Evolutionary conservation across 2,797 vertebrate genomes (phyloP), one percentile per base, ranked within the genome.

Genomic region (Lepilemur ruficaudatus): DNA sequence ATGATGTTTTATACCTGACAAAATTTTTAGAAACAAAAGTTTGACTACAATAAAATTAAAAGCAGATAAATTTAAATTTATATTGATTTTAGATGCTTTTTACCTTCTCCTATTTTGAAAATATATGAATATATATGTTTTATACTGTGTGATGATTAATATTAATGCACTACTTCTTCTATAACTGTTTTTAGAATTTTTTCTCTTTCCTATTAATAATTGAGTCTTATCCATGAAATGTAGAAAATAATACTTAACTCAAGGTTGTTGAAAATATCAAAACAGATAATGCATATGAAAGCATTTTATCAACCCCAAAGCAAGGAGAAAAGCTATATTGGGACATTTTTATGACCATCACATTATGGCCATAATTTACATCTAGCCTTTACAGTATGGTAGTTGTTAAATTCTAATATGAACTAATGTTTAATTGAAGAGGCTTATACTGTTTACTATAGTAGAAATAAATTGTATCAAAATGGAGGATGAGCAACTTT

Each of bases 1-100:
- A 23, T 43, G 4, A 18, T 63, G 35, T 46, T 88, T 91, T 91
- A 82, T 0, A 69, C 20, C 4, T 75, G 25, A 89, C 4, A 35
- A 50, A 9, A 32, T 13, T 65, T 80, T 92, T 85, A 57, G 7
- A 94, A 89, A n/a, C 38, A 55, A 72, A 85, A 81, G 79, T 55
- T 92, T 80, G 7, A 86, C 25, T 10, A 89, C 11, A 55, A 23
- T 95, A 70, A 89, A 94, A 75, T 92, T 78, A 88, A 75, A 65
- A 81, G 30, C 15, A 82, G 5, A 93, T 43, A 2, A 69, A 15
- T 84, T 86, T 86, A 2, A 63, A 15, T 84, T 83, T 86, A 76
- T 5, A 59, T 32, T 55, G 67, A 92, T 83, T 86, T 28, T 84
- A 83, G 1, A 59, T 82, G 2, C 2, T 69, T 50, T 89, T 81